Percentiles rank a stretch among this genome's conserved stretches.
These are phyloP conservation scores for Helleia helle DNA, from an alignment of 2,888 invertebrate species.

Conservation along the genomic window DNA sequence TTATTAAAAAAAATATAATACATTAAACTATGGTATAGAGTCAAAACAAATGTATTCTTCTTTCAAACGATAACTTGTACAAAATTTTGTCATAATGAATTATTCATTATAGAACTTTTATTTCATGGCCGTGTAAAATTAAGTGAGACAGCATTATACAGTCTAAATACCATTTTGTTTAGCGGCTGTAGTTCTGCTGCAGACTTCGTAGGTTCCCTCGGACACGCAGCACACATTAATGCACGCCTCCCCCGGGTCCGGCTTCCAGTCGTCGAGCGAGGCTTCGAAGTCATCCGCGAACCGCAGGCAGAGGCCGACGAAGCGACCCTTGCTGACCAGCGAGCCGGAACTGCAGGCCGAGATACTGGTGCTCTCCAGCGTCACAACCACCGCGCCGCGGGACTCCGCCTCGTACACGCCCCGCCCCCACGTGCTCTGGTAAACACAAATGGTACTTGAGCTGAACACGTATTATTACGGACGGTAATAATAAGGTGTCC, in stretches of 20 bases:
- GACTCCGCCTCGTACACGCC: conserved; percentile 82
- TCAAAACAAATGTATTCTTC: no score
- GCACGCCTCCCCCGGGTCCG: conserved; percentile 85
- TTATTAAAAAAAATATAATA: not conserved
- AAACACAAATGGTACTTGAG: not conserved
- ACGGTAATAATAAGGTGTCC: no score
- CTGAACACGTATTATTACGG: no score
- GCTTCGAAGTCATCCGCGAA: conserved; percentile 99
- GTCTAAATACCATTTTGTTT: conserved; percentile 88
- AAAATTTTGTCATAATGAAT: no score
- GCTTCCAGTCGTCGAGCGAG: conserved; percentile 97
- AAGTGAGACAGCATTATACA: no score
- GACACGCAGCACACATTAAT: conserved; percentile 98
- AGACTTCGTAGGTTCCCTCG: conserved; percentile 98
- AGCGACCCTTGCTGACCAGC: conserved; percentile 93
- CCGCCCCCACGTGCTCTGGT: conserved; percentile 70
- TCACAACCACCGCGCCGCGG: conserved; percentile 94
- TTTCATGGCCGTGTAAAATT: no score
- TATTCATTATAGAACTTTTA: no score
- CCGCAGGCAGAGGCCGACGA: conserved; percentile 91
- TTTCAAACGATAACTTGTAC: no score
- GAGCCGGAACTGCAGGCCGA: conserved; percentile 95
- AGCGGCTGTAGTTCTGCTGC: conserved; percentile 92
- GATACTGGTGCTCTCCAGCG: conserved; percentile 96
- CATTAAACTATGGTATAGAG: no score